Conservation (phyloP, 2,797 vertebrate species). For the Natrix natrix region DNA sequence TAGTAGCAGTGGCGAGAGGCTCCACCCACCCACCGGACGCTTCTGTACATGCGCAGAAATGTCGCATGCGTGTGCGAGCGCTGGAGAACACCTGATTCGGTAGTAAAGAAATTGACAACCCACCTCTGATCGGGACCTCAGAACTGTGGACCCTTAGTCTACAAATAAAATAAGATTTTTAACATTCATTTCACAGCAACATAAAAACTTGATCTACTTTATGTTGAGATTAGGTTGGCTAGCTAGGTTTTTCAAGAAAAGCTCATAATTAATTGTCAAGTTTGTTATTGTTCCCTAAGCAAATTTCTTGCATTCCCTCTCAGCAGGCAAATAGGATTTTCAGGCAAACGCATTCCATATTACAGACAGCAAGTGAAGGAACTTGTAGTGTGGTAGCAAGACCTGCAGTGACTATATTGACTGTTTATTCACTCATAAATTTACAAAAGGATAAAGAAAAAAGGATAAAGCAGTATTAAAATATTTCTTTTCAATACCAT, state of each 20-base stretch:
- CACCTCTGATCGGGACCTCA: neutral
- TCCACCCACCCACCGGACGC: no score
- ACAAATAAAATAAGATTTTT: neutral
- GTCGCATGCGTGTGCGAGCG: no score
- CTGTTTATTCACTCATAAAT: neutral
- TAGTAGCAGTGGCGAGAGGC: no score
- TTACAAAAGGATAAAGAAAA: neutral
- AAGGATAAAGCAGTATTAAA: neutral
- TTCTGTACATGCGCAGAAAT: no score
- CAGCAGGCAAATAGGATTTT: neutral
- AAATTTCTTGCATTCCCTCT: neutral
- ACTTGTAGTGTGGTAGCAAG: neutral
- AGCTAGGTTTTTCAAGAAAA: neutral
- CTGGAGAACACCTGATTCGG: no score
- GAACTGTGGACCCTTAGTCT: neutral
- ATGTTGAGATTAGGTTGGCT: neutral
- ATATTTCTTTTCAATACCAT: neutral
- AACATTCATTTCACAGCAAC: neutral
- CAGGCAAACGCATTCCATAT: neutral
- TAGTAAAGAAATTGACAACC: no score
- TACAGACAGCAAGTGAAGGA: neutral
- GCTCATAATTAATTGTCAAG: neutral
- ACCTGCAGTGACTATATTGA: neutral
- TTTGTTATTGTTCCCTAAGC: neutral
- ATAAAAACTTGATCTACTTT: neutral